Conservation (phyloP, 1,140 invertebrate species). For the Ridgeia piscesae region DNA sequence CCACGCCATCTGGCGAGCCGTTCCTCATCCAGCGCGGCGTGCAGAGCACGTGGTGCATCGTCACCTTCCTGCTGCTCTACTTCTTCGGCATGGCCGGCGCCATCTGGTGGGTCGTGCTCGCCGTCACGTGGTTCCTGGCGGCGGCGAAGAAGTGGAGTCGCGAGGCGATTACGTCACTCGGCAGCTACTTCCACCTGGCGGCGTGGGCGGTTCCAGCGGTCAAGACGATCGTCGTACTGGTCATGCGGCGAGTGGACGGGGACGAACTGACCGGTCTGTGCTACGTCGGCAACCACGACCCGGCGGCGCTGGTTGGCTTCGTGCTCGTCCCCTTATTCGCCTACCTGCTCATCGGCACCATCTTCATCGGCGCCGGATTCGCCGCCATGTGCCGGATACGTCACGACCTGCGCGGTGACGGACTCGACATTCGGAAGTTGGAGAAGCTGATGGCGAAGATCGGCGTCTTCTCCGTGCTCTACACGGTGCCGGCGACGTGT, state of each 20-base stretch:
- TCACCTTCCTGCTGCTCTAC: constrained; percentile 87
- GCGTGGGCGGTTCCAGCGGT: constrained; percentile 94
- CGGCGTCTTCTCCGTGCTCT: constrained; percentile 91
- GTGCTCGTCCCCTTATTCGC: constrained; percentile 86
- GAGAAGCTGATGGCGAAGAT: constrained; percentile 97
- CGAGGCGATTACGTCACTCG: constrained; percentile 97
- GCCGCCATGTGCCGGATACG: constrained; percentile 92
- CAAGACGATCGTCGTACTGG: constrained; percentile 86
- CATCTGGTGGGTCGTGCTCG: constrained; percentile 97
- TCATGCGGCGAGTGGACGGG: constrained; percentile 93
- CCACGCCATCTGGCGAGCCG: constrained; percentile 37
- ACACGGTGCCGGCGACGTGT: constrained; percentile 90
- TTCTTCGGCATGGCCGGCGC: constrained; percentile 97
- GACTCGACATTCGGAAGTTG: constrained; percentile 86
- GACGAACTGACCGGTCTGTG: constrained; percentile 95
- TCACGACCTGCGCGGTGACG: constrained; percentile 81
- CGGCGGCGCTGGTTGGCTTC: constrained; percentile 81
- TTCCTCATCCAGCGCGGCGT: constrained; percentile 73
- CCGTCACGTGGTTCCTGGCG: constrained; percentile 95
- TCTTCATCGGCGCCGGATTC: constrained; percentile 92
- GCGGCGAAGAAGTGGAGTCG: constrained; percentile 98
- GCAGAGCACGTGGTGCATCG: constrained; percentile 78
- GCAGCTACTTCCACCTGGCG: constrained; percentile 94
- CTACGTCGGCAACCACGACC: constrained; percentile 91
- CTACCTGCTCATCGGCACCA: constrained; percentile 88